Percentiles rank a stretch among this genome's conserved stretches.
phyloP scores from a whole-genome alignment of 2,113 vertebrate genomes.

The Aix galericulata region DNA sequence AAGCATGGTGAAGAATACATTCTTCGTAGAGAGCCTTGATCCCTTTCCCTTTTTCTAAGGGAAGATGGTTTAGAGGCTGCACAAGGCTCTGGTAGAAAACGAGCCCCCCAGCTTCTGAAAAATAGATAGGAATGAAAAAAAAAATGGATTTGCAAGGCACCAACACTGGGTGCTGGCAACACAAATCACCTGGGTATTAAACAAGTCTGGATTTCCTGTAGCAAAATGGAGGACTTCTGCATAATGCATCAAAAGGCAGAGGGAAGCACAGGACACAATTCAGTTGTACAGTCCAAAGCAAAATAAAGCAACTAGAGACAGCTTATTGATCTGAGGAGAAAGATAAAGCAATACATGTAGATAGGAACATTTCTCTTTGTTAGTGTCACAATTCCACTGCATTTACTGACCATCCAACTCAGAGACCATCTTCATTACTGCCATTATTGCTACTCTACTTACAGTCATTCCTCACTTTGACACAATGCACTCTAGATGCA shows the following conservation, averaged over 20 bases:
- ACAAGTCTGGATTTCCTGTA: conserved; percentile 39
- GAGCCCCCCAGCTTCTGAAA: not conserved
- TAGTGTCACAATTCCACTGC: conserved; percentile 32
- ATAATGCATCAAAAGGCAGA: conserved; percentile 10
- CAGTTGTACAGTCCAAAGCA: conserved; percentile 3
- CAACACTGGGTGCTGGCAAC: not conserved
- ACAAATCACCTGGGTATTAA: conserved; percentile 1
- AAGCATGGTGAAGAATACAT: not conserved
- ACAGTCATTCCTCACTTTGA: not conserved
- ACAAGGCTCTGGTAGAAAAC: not conserved
- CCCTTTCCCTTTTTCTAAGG: not conserved
- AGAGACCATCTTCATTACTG: not conserved
- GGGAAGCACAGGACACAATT: not conserved
- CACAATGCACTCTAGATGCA: not conserved
- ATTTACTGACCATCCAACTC: conserved; percentile 24
- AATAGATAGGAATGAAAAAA: not conserved
- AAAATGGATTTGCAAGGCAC: not conserved
- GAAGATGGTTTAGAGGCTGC: not conserved
- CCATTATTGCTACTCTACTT: not conserved
- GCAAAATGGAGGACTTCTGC: conserved; percentile 25
- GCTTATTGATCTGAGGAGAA: conserved; percentile 65
- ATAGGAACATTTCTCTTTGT: conserved; percentile 59
- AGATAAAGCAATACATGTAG: conserved; percentile 50
- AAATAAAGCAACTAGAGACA: conserved; percentile 53
- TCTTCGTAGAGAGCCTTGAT: not conserved